A percentile compares a stretch with the other conserved stretches of the same genome.
phyloP scores from a whole-genome alignment of 2,888 invertebrate species.

The Julus scanicus region DNA sequence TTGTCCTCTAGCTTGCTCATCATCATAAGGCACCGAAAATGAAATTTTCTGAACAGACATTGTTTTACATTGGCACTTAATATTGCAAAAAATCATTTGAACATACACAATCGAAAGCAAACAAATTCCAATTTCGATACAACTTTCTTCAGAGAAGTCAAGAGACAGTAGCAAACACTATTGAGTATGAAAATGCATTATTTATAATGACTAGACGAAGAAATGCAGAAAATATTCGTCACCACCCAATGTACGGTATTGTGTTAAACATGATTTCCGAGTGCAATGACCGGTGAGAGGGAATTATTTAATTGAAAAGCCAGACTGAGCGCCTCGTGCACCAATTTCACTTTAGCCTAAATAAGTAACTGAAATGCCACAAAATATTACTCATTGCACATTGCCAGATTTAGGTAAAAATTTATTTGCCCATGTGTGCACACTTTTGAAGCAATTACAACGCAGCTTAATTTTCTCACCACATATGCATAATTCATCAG shows the following conservation, averaged over 20 bases:
- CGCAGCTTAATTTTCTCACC: background rate
- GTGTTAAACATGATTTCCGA: background rate
- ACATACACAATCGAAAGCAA: too few species aligned
- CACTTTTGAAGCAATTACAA: background rate
- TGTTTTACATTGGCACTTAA: too few species aligned
- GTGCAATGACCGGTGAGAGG: constrained; percentile 14
- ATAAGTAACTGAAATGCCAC: background rate
- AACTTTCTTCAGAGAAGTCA: background rate
- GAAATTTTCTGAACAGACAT: too few species aligned
- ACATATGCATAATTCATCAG: constrained; percentile 4
- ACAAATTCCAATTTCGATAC: background rate
- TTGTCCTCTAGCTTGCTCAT: too few species aligned
- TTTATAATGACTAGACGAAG: background rate
- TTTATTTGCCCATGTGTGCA: background rate
- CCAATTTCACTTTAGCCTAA: background rate
- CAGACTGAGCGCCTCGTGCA: background rate
- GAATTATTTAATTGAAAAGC: constrained; percentile 30
- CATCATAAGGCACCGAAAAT: too few species aligned
- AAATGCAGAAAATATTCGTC: background rate
- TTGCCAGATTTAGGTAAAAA: background rate
- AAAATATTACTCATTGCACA: background rate
- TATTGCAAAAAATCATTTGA: too few species aligned
- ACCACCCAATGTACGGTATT: constrained; percentile 4
- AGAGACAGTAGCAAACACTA: background rate
- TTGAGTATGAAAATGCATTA: background rate